Percentiles rank a stretch among this genome's conserved stretches.
Conservation (phyloP, 2,888 invertebrate species). For the Bombylius discolor region DNA sequence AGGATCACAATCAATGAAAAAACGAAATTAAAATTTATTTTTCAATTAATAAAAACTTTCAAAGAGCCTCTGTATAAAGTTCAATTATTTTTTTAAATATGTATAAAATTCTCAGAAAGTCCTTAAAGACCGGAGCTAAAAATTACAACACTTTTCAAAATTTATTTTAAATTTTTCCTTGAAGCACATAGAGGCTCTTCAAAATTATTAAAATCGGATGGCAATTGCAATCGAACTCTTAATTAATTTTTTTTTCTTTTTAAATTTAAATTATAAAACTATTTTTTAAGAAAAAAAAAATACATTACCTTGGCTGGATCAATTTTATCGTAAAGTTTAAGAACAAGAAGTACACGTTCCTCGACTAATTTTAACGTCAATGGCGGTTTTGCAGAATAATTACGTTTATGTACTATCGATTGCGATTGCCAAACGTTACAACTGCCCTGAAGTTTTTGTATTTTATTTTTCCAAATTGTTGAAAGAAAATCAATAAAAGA, state of each 20-base stretch:
- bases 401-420: constrained; percentile 45
- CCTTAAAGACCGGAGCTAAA: too few relatives aligned
- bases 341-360: constrained; percentile 85
- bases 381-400: constrained; percentile 63
- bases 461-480: background rate
- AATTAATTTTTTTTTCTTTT: background rate
- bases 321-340: constrained; percentile 96
- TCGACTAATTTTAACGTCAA: constrained; percentile 69
- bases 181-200: too few relatives aligned
- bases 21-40: too few relatives aligned
- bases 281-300: background rate
- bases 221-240: constrained; percentile 18
- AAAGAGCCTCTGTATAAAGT: too few relatives aligned
- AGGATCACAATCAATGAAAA: too few relatives aligned
- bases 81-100: too few relatives aligned
- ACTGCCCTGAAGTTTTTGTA: background rate
- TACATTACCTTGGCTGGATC: constrained; percentile 75
- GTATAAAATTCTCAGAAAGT: too few relatives aligned
- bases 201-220: background rate
- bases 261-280: background rate
- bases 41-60: too few relatives aligned
- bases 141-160: too few relatives aligned
- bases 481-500: constrained; percentile 14
- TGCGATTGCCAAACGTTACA: constrained; percentile 42
- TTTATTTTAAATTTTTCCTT: too few relatives aligned